Base-by-base conservation (phyloP, 2,797 vertebrate species). In the Danio tinwini region DNA sequence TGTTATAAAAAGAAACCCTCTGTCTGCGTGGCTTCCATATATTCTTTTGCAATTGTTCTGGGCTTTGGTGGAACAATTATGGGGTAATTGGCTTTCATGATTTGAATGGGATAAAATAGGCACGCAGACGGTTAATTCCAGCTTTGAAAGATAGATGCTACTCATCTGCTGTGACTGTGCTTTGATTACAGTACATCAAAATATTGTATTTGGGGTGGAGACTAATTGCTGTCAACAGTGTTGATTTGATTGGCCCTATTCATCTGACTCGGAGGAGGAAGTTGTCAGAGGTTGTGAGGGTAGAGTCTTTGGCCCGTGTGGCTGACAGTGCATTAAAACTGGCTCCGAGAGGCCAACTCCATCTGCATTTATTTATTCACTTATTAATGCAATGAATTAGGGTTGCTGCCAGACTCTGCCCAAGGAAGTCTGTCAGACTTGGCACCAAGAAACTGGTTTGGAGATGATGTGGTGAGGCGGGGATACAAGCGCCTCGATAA, bases 281-380 rank as follows among this genome's bases (percentile, higher is more conserved):
- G 29, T 74, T 74, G 58, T 79, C 49, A 74, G 10, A 74, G 65
- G 42, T 80, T 64, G 78, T 39, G 50, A 21, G 56, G 65, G 29
- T 68, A 61, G 1, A 2, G 56, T 39, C 53, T 59, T 50, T 76
- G 72, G 72, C 80, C 80, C 42, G 11, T 47, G 45, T 62, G 63
- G 37, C 47, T 37, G 75, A 76, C 80, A 86, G 65, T 83, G 84
- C 82, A 86, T 70, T 87, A 87, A 83, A 84, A 85, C 79, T 67
- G 80, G 78, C 74, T 78, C 82, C 80, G 80, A 63, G 69, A 82
- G 85, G 82, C 80, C 80, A 83, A 87, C 81, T 88, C 86, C 86
- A 90, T 93, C 85, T 90, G 88, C 86, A 90, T 91, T 89, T 89
- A 90, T 91, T 88, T 87, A 89, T 92, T 88, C 82, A 87, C 76